Base-by-base conservation (phyloP, 2,888 invertebrate species). In the Drosophila lutescens region DNA sequence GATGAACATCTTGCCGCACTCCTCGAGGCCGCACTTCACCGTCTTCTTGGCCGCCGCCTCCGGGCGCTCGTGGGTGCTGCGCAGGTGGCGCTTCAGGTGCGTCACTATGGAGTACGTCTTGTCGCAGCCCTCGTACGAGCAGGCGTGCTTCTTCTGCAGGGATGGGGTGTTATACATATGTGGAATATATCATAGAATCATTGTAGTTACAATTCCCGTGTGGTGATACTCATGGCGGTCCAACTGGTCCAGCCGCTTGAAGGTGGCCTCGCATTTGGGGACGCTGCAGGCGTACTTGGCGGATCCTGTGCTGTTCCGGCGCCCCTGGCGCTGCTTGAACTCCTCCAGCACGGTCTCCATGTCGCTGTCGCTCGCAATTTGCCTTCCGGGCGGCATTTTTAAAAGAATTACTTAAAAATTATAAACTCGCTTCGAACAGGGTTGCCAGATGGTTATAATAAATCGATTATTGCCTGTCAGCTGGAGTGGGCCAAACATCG, bases 51-150 rank as follows among this genome's bases (percentile, higher is more conserved):
- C 69, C 0, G 70, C 56, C 38, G 65, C 49, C 20, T 57, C 59
- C 0, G 72, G 68, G 6, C 91, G 90, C 74, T 92, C 92, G 78
- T 94, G 94, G 4, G 90, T 92, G 55, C 89, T 93, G 49, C 93
- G 92, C 49, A 93, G 80, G 77, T 95, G 95, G 0, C 95, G 93
- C 83, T 94, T 94, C 54, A 95, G 90, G 84, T 95, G 95, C 10
- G 94, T 94, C 62, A 93, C 92, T 77, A 93, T 94, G 2, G 94
- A 93, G 70, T 95, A 95, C 1, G 93, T 92, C 87, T 95, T 95
- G 5, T 84, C 80, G 78, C 95, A 95, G 40, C 93, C 93, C n/a
- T 93, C 92, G 79, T 93, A 92, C 13, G 90, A 85, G 76, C 95
- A 95, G 26, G 91, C 91, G 84, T 93, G 94, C 8, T 94, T 93